Base-by-base conservation (phyloP, 2,888 invertebrate genomes). In the Himalopsyche kuldschensis region DNA sequence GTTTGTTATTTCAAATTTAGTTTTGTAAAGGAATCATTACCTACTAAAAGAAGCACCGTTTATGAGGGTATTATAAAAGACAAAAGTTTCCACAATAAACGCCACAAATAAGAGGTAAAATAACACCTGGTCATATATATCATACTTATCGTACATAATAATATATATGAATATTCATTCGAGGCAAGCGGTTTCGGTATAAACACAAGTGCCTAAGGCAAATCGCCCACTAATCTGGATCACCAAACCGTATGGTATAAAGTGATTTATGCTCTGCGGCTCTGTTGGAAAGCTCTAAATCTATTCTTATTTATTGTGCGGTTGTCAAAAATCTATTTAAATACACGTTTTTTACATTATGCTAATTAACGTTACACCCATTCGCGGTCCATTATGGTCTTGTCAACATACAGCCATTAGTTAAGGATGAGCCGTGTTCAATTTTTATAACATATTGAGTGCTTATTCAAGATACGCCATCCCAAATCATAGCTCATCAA, bases 341-440 rank as follows among this genome's bases (percentile, higher is more conserved):
- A 84, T 79, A 84, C 84, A 84, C 78, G 78, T 46, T 81, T 84
- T 84, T 84, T 84, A 84, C 84, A 79, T 81, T 84, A 81, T 84
- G 80, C 78, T 84, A 81, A 84, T 84, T 81, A 84, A 79, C 55
- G 35, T 31, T 55, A 77, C 80, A 76, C 80, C 41, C 41, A 76
- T 76, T 75, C 75, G 75, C 75, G 76, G 76, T 55, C 80, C 47
- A 80, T 80, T 80, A 76, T 80, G 75, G 75, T 75, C 55, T 80
- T 80, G 80, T 80, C 80, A 80, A 80, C 80, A 80, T 47, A 80
- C 41, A 20, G 32, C 46, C 69, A 69, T 69, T 69, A 27, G 30
- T 69, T 69, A 3, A 69, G 69, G 69, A 69, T 69, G 69, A 69
- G 20, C 69, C 69, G 27, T 69, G 69, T 27, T 69, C 27, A 69